phyloP scores from a whole-genome alignment of 2,113 vertebrate species.

The Cyanoramphus novaezelandiae region DNA sequence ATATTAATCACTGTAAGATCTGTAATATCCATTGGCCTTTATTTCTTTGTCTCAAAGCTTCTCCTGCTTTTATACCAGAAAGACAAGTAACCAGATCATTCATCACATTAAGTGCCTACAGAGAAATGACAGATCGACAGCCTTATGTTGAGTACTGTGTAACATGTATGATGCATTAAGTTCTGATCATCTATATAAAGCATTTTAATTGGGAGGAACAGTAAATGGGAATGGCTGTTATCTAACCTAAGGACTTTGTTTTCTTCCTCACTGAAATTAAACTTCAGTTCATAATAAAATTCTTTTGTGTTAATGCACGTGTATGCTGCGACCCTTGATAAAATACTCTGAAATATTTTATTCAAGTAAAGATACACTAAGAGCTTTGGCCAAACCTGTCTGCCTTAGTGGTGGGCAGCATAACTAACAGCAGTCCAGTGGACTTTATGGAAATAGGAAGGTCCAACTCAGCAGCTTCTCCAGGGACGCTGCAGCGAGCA shows the following conservation, averaged over 20 bases:
- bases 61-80: conserved; percentile 4
- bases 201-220: not conserved
- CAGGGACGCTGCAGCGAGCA: fast-evolving
- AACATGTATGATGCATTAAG: not conserved
- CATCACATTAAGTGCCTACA: not conserved
- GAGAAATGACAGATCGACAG: conserved; percentile 27
- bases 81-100: conserved; percentile 29
- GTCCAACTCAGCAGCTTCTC: not conserved
- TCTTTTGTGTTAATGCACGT: not conserved
- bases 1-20: conserved; percentile 9
- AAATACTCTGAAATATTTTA: not conserved
- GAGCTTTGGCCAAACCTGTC: not conserved
- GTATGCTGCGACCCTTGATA: not conserved
- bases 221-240: not conserved
- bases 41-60: conserved; percentile 58
- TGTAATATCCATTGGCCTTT: not conserved
- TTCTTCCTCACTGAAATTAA: not conserved
- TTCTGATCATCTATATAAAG: conserved; percentile 8
- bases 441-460: not conserved
- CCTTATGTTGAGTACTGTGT: not conserved
- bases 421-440: not conserved
- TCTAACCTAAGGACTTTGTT: not conserved
- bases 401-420: not conserved
- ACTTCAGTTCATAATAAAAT: not conserved
- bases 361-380: not conserved